Evolutionary conservation across 2,888 invertebrate species (phyloP).

Genomic region (Amorpha juglandis): DNA sequence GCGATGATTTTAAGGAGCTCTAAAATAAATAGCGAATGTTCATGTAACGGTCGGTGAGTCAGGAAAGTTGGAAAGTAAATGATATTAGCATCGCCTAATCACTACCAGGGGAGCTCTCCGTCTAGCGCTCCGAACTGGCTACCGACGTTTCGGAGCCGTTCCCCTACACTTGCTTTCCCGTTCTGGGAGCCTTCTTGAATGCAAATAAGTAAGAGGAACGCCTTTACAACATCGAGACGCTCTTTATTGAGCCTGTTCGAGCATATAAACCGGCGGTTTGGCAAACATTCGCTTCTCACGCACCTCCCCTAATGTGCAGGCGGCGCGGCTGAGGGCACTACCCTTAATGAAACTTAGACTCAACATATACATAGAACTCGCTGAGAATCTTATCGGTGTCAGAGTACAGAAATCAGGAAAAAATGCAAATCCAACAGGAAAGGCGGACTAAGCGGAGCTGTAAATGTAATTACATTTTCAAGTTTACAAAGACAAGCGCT

Average conservation of each 20-base stretch:
- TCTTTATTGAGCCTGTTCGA: conserved; percentile 77
- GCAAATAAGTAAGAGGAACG: conserved; percentile 82
- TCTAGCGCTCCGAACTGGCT: conserved; percentile 64
- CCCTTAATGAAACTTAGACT: conserved; percentile 48
- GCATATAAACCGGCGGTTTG: conserved; percentile 66
- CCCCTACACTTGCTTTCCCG: conserved; percentile 75
- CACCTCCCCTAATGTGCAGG: conserved; percentile 48
- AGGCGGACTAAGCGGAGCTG: conserved; percentile 76
- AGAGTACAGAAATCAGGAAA: conserved; percentile 70
- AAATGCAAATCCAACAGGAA: conserved; percentile 77
- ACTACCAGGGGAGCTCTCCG: conserved; percentile 78
- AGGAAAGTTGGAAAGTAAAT: conserved; percentile 81
- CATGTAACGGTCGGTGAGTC: conserved; percentile 77
- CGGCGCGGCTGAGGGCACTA: conserved; percentile 32
- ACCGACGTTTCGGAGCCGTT: conserved; percentile 62
- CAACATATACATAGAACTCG: conserved; percentile 46
- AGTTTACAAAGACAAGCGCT: conserved; percentile 82
- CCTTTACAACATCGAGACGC: conserved; percentile 78
- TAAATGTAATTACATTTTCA: conserved; percentile 84
- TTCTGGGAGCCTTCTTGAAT: conserved; percentile 78
- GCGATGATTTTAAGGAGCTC: conserved; percentile 74
- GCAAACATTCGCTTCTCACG: conserved; percentile 63
- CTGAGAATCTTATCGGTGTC: conserved; percentile 62
- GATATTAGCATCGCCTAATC: conserved; percentile 83
- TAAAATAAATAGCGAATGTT: conserved; percentile 75